Conservation (phyloP, 2,113 vertebrate species). For the Recurvirostra avosetta region DNA sequence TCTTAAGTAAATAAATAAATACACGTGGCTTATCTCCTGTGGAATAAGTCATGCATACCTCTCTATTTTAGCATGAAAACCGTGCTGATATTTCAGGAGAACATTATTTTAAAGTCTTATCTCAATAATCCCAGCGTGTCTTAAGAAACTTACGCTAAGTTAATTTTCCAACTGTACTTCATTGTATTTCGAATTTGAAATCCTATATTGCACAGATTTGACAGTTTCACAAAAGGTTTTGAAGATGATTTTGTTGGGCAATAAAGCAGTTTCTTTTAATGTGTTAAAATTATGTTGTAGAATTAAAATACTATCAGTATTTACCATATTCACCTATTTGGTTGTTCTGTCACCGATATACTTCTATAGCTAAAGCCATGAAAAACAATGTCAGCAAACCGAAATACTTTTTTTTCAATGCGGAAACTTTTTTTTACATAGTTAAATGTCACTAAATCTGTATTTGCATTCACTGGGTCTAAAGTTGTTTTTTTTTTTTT, state of each 20-base stretch:
- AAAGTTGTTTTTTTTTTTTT: background rate
- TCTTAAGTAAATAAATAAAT: background rate
- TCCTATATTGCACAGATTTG: background rate
- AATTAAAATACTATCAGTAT: conserved; percentile 2
- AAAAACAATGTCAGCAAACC: conserved; percentile 79
- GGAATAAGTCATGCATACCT: background rate
- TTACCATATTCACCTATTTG: conserved; percentile 18
- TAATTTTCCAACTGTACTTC: background rate
- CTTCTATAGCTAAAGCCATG: background rate
- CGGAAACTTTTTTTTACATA: background rate
- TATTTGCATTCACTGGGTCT: conserved; percentile 70
- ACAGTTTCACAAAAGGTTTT: background rate
- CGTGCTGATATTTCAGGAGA: background rate
- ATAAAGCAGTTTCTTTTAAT: background rate
- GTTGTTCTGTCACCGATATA: conserved; percentile 29
- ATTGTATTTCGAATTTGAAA: background rate
- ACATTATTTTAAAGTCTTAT: background rate
- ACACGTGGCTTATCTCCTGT: background rate
- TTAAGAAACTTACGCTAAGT: background rate
- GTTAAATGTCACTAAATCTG: conserved; percentile 32
- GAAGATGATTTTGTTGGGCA: background rate
- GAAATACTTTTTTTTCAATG: conserved; percentile 57
- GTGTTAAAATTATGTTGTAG: background rate
- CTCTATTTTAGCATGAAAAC: background rate
- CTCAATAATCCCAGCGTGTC: background rate